Evolutionary conservation across 2,113 vertebrate genomes (phyloP).

Genomic region (Carollia perspicillata): DNA sequence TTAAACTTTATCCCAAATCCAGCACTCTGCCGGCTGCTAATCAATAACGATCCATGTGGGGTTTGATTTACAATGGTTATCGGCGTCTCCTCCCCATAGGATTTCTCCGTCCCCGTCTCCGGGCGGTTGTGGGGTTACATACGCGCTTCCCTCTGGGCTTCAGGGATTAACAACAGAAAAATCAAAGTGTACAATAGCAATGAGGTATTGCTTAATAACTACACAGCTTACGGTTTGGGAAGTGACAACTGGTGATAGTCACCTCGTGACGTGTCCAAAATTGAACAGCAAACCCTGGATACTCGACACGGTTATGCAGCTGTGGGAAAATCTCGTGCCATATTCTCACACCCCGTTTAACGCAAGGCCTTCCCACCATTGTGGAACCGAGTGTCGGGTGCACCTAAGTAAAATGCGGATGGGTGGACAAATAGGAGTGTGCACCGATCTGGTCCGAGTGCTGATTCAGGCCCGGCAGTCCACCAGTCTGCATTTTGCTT

Average conservation of each 20-base stretch:
- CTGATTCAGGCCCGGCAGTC: not conserved
- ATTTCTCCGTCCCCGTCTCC: not conserved
- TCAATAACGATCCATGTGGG: not conserved
- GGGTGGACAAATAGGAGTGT: not conserved
- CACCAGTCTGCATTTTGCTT: not conserved
- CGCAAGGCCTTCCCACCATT: not conserved
- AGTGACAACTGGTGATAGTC: not conserved
- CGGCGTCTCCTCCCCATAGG: not conserved
- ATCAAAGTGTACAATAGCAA: not conserved
- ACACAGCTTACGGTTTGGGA: not conserved
- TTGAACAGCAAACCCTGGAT: no score
- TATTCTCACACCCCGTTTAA: not conserved
- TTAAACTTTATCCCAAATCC: not conserved
- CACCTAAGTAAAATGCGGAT: not conserved
- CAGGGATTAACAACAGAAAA: not conserved
- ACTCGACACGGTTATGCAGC: not conserved
- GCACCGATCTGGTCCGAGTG: not conserved
- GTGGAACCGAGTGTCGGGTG: not conserved
- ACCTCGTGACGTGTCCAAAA: not conserved
- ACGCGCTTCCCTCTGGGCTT: not conserved
- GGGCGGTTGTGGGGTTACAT: not conserved
- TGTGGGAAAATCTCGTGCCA: not conserved
- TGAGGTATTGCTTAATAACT: not conserved
- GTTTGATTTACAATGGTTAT: not conserved
- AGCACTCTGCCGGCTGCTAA: not conserved